Percentiles rank a stretch among this genome's conserved stretches.
These are phyloP conservation scores for Leptodactylus fuscus DNA, from an alignment of 2,113 vertebrate species.

Conservation along the genomic window DNA sequence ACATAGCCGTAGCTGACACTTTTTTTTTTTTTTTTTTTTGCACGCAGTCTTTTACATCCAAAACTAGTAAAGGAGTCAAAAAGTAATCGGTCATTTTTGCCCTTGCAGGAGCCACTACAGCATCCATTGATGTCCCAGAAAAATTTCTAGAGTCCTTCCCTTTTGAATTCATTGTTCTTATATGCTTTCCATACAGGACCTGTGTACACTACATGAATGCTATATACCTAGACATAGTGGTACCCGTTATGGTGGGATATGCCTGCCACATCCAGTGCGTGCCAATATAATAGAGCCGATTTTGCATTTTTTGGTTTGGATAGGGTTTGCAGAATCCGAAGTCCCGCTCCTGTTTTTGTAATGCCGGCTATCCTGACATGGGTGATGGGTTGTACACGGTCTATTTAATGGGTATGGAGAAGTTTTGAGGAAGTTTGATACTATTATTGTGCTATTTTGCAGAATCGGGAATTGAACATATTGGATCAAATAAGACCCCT, in stretches of 20 bases:
- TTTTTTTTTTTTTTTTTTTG: too few relatives aligned
- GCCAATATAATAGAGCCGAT: not conserved
- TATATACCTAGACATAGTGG: not conserved
- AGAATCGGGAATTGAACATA: constrained; percentile 1
- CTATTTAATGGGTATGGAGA: not conserved
- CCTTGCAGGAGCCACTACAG: not conserved
- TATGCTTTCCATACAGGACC: not conserved
- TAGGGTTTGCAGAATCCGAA: too few relatives aligned
- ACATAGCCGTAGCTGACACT: too few relatives aligned
- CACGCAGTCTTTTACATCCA: too few relatives aligned
- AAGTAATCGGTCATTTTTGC: too few relatives aligned
- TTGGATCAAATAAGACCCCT: constrained; percentile 26
- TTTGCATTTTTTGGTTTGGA: not conserved
- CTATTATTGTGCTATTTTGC: constrained; percentile 6
- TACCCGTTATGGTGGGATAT: not conserved
- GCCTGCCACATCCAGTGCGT: not conserved
- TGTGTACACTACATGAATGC: not conserved
- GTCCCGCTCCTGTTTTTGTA: not conserved
- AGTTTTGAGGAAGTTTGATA: constrained; percentile 17
- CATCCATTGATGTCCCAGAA: not conserved
- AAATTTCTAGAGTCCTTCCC: not conserved
- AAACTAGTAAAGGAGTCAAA: too few relatives aligned
- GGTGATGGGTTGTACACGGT: not conserved
- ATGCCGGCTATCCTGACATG: not conserved
- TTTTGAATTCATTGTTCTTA: not conserved